A percentile compares a stretch with the other conserved stretches of the same genome.
Conservation (phyloP, 2,888 invertebrate genomes). For the Eurytoma californica region DNA sequence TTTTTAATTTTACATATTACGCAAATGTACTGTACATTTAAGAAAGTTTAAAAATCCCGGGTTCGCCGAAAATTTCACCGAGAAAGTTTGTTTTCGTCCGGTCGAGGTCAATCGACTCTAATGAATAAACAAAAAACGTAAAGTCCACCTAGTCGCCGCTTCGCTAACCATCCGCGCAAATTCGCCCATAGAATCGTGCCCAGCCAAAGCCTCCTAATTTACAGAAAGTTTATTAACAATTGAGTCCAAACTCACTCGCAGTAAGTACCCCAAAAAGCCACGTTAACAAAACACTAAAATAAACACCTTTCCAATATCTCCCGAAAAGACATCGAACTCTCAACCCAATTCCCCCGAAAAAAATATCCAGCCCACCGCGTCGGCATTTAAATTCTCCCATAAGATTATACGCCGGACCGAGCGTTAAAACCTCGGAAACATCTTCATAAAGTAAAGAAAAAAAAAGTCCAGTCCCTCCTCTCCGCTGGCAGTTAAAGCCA, state of each 20-base stretch:
- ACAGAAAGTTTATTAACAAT: not conserved
- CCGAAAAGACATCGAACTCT: not conserved
- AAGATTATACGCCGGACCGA: not conserved
- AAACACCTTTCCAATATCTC: not conserved
- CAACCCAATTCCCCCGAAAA: not conserved
- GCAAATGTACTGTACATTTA: too few species aligned
- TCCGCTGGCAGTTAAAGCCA: conserved; percentile 3
- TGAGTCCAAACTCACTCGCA: not conserved
- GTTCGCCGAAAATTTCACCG: conserved; percentile 10
- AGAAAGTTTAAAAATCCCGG: not conserved
- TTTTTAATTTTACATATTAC: too few species aligned
- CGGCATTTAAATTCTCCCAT: not conserved
- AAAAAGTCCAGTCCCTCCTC: not conserved
- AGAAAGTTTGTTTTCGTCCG: conserved; percentile 39
- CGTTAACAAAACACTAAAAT: not conserved
- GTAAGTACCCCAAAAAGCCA: not conserved
- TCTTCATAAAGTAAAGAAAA: not conserved
- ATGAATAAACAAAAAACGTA: conserved; percentile 9
- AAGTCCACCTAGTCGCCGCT: conserved; percentile 1
- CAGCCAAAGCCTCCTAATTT: not conserved
- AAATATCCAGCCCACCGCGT: too few species aligned
- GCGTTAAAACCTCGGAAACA: not conserved
- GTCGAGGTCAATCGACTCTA: conserved; percentile 32
- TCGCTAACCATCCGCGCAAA: conserved; percentile 31
- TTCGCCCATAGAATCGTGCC: conserved; percentile 3